These are phyloP conservation scores for Butorides virescens DNA, from an alignment of 2,113 vertebrate species.

Conservation along the genomic window DNA sequence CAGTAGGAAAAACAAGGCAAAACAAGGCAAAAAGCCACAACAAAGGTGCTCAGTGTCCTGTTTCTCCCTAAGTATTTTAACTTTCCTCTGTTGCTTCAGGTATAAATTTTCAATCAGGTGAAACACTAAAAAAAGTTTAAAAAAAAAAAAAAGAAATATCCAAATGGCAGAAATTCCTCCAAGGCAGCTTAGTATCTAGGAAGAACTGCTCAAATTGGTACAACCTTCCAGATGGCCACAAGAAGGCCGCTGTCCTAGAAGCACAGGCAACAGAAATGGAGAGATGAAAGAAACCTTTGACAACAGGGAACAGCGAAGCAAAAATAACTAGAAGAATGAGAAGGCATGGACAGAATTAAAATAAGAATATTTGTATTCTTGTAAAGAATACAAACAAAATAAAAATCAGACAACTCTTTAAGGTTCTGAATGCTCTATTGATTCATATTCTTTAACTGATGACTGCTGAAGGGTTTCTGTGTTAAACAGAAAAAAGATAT, in stretches of 20 bases:
- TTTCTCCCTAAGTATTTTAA: background rate
- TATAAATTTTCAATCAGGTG: background rate
- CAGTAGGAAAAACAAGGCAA: background rate
- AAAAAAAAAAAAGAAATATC: too few species aligned
- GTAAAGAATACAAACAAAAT: background rate
- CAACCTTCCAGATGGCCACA: background rate
- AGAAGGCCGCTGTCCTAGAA: background rate
- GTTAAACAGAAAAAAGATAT: background rate
- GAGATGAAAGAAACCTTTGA: background rate
- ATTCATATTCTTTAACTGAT: background rate
- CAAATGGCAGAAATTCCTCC: background rate
- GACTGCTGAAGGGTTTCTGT: background rate
- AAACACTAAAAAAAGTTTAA: background rate
- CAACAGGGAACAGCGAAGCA: background rate
- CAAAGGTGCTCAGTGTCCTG: background rate
- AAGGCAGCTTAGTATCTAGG: background rate
- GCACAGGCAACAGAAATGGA: background rate
- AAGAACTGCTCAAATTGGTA: background rate
- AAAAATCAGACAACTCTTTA: background rate
- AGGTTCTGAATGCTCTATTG: background rate
- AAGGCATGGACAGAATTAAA: background rate
- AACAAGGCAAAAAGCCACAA: background rate
- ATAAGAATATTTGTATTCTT: too few species aligned
- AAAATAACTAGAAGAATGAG: background rate
- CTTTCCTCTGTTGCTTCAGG: background rate